phyloP scores from a whole-genome alignment of 2,797 vertebrate genomes.

The Enoplosus armatus region DNA sequence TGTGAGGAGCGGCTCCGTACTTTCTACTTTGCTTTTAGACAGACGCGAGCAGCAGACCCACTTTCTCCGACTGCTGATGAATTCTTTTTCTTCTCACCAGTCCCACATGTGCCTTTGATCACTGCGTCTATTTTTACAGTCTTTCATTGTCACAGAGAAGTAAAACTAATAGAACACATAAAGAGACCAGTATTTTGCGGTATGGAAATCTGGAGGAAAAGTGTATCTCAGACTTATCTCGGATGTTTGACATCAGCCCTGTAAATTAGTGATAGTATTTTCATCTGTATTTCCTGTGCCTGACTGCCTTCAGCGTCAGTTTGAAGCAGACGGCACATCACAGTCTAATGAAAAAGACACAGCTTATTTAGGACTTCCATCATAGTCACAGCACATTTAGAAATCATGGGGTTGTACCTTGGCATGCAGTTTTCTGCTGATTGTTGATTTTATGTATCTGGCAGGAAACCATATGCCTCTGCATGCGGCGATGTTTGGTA shows the following conservation, averaged over 20 bases:
- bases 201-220: constrained; percentile 54
- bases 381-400: constrained; percentile 64
- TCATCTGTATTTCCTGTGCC: constrained; percentile 58
- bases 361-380: constrained; percentile 73
- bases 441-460: constrained; percentile 74
- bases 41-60: constrained; percentile 60
- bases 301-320: constrained; percentile 50
- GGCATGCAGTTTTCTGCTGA: constrained; percentile 63
- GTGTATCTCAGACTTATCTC: constrained; percentile 38
- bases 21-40: constrained; percentile 70
- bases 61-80: constrained; percentile 73
- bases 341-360: constrained; percentile 61
- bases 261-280: constrained; percentile 67
- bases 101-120: constrained; percentile 85
- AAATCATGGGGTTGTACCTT: constrained; percentile 66
- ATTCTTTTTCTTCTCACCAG: constrained; percentile 73
- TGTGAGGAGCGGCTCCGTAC: constrained; percentile 15
- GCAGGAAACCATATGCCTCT: constrained; percentile 52
- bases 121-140: constrained; percentile 80
- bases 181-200: constrained; percentile 51
- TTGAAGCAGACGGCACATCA: constrained; percentile 67
- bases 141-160: constrained; percentile 77
- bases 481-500: constrained; percentile 21
- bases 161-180: constrained; percentile 70
- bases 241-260: constrained; percentile 58